A percentile compares a stretch with the other conserved stretches of the same genome.
phyloP scores from a whole-genome alignment of 2,888 invertebrate genomes.

The Sminthurides aquaticus region DNA sequence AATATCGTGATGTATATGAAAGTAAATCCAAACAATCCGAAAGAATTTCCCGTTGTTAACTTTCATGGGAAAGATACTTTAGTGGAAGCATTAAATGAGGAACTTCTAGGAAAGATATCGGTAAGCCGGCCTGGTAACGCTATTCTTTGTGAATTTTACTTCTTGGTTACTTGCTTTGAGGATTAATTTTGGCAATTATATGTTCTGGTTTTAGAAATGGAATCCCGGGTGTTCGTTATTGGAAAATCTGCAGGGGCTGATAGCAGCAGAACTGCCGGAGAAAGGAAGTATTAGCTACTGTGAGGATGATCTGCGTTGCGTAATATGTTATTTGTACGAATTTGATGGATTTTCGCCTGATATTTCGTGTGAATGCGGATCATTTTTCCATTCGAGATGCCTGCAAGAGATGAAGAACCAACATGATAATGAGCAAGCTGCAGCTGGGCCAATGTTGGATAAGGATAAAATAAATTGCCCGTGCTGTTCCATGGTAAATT shows the following conservation, averaged over 20 bases:
- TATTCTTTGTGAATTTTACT: not conserved
- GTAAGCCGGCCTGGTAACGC: constrained; percentile 34
- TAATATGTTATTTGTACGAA: constrained; percentile 48
- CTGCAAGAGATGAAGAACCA: constrained; percentile 45
- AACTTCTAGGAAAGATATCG: constrained; percentile 46
- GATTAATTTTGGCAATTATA: not conserved
- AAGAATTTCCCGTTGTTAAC: constrained; percentile 47
- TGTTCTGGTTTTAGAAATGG: constrained; percentile 44
- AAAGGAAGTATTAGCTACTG: constrained; percentile 23
- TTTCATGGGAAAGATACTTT: constrained; percentile 48
- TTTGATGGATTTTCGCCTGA: constrained; percentile 48
- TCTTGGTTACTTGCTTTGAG: no score
- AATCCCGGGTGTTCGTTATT: constrained; percentile 44
- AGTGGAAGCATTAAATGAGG: constrained; percentile 44
- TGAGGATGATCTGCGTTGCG: constrained; percentile 44
- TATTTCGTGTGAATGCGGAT: constrained; percentile 48
- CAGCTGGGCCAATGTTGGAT: not conserved
- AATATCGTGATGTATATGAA: constrained; percentile 45
- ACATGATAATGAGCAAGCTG: not conserved
- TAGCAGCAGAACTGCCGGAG: constrained; percentile 46
- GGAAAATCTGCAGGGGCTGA: constrained; percentile 44
- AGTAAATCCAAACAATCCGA: constrained; percentile 46
- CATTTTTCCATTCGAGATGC: constrained; percentile 48
- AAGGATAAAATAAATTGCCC: not conserved
- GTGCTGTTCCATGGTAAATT: not conserved